Base-by-base conservation (phyloP, 2,113 vertebrate genomes). In the Thryonomys swinderianus region DNA sequence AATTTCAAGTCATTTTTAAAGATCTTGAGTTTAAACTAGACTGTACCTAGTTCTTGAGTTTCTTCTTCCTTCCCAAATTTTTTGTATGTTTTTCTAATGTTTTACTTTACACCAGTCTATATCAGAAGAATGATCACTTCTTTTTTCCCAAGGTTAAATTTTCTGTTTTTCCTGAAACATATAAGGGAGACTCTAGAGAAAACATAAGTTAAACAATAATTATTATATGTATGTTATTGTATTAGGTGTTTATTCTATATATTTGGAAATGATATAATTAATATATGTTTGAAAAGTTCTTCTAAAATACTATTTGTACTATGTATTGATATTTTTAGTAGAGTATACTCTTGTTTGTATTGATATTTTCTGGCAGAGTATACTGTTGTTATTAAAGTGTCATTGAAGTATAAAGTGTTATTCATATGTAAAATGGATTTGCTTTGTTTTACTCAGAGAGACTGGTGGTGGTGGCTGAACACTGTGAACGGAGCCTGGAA, bases 401-500 rank as follows among this genome's bases (percentile, higher is more conserved):
- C n/a, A 55, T 57, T 85, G 87, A 89, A 61, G 73, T 37, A 1
- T 80, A 90, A 0, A n/a, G n/a, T 89, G 4, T 81, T 95, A 76
- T 95, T 69, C 42, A 85, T 76, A 73, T 93, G 27, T 93, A 84
- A 95, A 94, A 51, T 94, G 7, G 0, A 45, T 91, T 96, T 95
- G 30, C 40, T 93, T 71, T 96, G 5, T 90, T 78, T 32, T 4
- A 64, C 97, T 92, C 97, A 99, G 99, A 99, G 96, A 99, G 99
- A 42, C 98, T 99, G 88, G 99, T 99, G 95, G 99, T 99, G 86
- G 99, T 99, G 1, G 99, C 99, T 80, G 99, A 99, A 91, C 99
- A 99, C 96, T 99, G 99, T 98, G 99, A 99, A 90, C 98, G 79
- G 93, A 99, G 98, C 94, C 97, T 99, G 86, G 99, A 99, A 98